phyloP scores from a whole-genome alignment of 2,888 invertebrate genomes.

The Steinernema hermaphroditum region DNA sequence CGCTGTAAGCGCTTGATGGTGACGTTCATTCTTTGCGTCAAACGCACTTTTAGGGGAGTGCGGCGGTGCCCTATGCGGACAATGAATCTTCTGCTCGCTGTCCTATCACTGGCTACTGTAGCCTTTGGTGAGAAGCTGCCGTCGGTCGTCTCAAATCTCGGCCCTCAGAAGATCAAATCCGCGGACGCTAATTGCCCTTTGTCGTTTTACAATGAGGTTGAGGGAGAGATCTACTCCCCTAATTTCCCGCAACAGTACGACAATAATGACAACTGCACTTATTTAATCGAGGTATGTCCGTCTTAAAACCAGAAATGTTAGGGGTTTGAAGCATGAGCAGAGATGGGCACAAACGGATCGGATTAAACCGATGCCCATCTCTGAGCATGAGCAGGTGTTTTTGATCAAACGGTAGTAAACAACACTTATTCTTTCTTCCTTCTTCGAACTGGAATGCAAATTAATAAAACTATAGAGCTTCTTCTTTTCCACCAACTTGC shows the following conservation, averaged over 20 bases:
- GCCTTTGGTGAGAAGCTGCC: too few relatives aligned
- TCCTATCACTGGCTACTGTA: not conserved
- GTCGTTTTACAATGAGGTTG: not conserved
- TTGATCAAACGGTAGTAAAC: too few relatives aligned
- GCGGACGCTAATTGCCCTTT: not conserved
- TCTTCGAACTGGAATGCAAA: slow-evolving; percentile 37
- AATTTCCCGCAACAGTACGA: slow-evolving; percentile 3
- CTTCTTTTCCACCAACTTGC: not conserved
- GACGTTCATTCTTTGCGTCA: not conserved
- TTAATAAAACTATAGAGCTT: not conserved
- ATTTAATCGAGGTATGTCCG: not conserved
- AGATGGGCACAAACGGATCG: not conserved
- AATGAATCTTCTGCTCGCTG: not conserved
- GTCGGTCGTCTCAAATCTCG: too few relatives aligned
- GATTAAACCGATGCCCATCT: too few relatives aligned
- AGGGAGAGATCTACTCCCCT: not conserved
- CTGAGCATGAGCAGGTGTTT: too few relatives aligned
- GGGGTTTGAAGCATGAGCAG: not conserved
- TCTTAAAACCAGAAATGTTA: too few relatives aligned
- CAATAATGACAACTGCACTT: slow-evolving; percentile 2
- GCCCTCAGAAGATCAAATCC: too few relatives aligned
- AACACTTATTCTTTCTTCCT: slow-evolving; percentile 36
- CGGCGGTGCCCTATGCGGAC: not conserved
- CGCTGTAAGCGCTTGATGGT: not conserved
- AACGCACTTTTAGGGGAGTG: not conserved